Percentiles rank a stretch among this genome's conserved stretches.
These are phyloP conservation scores for Halocaridina rubra DNA, from an alignment of 2,888 invertebrate species.

Conservation along the genomic window DNA sequence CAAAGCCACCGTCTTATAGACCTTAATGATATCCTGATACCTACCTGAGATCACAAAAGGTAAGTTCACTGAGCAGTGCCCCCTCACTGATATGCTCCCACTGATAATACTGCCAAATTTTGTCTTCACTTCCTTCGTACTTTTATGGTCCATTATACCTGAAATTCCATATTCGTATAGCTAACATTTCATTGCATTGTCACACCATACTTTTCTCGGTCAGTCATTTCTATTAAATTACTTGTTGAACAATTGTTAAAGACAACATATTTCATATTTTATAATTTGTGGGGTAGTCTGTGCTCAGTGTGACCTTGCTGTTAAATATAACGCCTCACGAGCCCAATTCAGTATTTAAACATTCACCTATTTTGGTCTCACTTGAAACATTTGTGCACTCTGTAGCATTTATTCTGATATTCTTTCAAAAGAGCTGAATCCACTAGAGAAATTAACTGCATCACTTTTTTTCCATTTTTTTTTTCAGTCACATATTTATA, in stretches of 20 bases:
- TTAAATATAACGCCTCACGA: constrained; percentile 33
- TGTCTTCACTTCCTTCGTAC: neutral
- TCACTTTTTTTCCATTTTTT: constrained; percentile 42
- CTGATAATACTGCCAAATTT: constrained; percentile 55
- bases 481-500: constrained; percentile 46
- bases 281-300: constrained; percentile 24
- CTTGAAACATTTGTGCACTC: constrained; percentile 57
- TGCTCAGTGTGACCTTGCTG: constrained; percentile 46
- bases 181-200: too few relatives aligned
- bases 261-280: too few relatives aligned
- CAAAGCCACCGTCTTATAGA: too few relatives aligned
- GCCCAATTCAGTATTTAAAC: constrained; percentile 39
- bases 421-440: constrained; percentile 40
- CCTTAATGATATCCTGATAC: constrained; percentile 28
- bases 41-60: constrained; percentile 55
- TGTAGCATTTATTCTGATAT: constrained; percentile 42
- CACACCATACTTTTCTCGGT: too few relatives aligned
- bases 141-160: neutral
- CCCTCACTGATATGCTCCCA: constrained; percentile 58
- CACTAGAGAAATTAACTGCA: constrained; percentile 37
- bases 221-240: too few relatives aligned
- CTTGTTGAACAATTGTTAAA: too few relatives aligned
- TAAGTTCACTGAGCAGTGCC: constrained; percentile 55
- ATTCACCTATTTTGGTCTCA: constrained; percentile 45
- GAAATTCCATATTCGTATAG: too few relatives aligned